Evolutionary conservation across 53 echinoderm and acorn worm species (phyloP).

Genomic region (Echinometra lucunter): DNA sequence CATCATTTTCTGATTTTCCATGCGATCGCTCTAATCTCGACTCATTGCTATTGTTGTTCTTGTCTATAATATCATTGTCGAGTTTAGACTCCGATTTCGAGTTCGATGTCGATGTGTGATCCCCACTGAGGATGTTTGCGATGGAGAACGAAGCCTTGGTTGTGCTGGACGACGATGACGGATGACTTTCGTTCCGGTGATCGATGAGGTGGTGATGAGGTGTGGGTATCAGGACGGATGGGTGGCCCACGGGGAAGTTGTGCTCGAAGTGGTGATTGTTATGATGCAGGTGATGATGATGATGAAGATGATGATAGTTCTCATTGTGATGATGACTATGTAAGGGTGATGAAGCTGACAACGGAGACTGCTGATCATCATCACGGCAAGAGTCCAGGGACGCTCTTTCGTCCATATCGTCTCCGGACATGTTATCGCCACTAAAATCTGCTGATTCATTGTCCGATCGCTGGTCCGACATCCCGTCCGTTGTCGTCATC

Average conservation of each 20-base stretch:
- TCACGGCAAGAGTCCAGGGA: constrained; percentile 54
- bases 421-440: constrained; percentile 64
- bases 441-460: constrained; percentile 64
- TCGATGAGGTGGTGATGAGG: constrained; percentile 58
- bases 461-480: constrained; percentile 64
- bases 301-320: constrained; percentile 19
- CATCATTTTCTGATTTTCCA: constrained; percentile 40
- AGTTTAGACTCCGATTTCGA: constrained; percentile 57
- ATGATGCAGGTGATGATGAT: constrained; percentile 61
- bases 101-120: constrained; percentile 46
- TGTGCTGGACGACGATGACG: constrained; percentile 12
- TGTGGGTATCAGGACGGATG: constrained; percentile 53
- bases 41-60: constrained; percentile 59
- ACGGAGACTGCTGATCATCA: constrained; percentile 43
- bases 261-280: constrained; percentile 66
- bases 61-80: constrained; percentile 57
- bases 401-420: constrained; percentile 62
- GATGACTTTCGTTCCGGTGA: constrained; percentile 51
- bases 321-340: constrained; percentile 25
- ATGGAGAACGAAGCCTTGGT: constrained; percentile 62
- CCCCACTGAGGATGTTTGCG: constrained; percentile 66
- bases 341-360: not conserved
- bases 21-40: not conserved
- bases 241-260: constrained; percentile 42
- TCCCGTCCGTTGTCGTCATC: constrained; percentile 59